A percentile compares a stretch with the other conserved stretches of the same genome.
phyloP scores from a whole-genome alignment of 1,140 invertebrate species.

The Megathymus violae region DNA sequence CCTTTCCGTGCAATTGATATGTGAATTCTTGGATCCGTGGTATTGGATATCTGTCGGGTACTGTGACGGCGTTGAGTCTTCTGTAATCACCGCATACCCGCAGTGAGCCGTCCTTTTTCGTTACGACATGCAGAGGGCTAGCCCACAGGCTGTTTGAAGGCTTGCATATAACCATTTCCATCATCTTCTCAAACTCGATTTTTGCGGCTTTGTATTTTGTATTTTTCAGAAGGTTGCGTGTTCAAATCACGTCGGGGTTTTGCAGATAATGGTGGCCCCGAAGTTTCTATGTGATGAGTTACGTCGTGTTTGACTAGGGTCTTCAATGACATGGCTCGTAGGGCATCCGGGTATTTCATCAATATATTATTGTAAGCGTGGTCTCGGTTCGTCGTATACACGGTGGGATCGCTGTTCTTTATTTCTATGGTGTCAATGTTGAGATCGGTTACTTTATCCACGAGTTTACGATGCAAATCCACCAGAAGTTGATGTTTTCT shows the following conservation, averaged over 20 bases:
- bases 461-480: constrained; percentile 6
- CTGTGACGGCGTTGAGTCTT: constrained; percentile 13
- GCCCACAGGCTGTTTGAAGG: constrained; percentile 11
- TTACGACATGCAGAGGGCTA: constrained; percentile 18
- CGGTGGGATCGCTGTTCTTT: neutral
- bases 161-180: constrained; percentile 13
- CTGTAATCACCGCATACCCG: constrained; percentile 22
- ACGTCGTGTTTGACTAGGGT: neutral
- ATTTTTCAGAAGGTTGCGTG: neutral
- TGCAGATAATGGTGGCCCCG: constrained; percentile 4
- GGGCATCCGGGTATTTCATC: neutral
- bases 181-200: constrained; percentile 1
- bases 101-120: constrained; percentile 21
- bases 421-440: neutral
- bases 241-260: neutral
- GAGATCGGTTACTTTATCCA: constrained; percentile 12
- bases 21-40: constrained; percentile 17
- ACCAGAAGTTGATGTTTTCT: constrained; percentile 6
- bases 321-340: neutral
- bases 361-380: constrained; percentile 2
- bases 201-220: neutral
- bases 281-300: constrained; percentile 16
- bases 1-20: constrained; percentile 3
- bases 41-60: constrained; percentile 20
- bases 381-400: neutral